Percentiles rank a stretch among this genome's conserved stretches.
Evolutionary conservation across 1,140 invertebrate species (phyloP).

Genomic region (Drosophila suzukii): DNA sequence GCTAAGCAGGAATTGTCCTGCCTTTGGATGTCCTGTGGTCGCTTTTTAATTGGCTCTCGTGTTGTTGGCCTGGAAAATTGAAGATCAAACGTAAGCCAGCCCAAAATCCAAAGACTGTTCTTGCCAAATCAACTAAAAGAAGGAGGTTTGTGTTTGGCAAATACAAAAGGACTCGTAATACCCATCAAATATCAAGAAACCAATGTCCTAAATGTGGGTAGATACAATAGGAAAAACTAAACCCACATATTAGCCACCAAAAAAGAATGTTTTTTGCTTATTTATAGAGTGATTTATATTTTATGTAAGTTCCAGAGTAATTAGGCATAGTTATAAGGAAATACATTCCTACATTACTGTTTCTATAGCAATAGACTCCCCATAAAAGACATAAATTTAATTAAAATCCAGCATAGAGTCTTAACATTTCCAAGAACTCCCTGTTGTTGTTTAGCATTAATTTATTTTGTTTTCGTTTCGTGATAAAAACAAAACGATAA

Average conservation of each 20-base stretch:
- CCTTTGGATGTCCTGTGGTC: constrained; percentile 48
- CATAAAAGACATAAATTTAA: constrained; percentile 28
- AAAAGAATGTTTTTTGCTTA: neutral
- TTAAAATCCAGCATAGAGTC: constrained; percentile 16
- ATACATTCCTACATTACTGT: neutral
- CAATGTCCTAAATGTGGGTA: neutral
- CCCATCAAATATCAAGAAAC: neutral
- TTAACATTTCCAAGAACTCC: constrained; percentile 1
- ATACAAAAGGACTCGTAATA: constrained; percentile 6
- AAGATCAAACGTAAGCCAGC: constrained; percentile 59
- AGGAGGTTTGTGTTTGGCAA: neutral
- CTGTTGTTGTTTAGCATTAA: constrained; percentile 23
- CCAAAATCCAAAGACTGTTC: constrained; percentile 9
- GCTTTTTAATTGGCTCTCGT: constrained; percentile 74
- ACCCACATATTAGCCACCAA: neutral
- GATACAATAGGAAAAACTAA: neutral
- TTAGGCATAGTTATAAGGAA: too few species aligned
- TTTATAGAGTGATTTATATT: too few species aligned
- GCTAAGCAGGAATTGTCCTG: constrained; percentile 55
- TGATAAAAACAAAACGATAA: constrained; percentile 33
- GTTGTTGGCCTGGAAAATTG: constrained; percentile 54
- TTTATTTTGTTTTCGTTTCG: constrained; percentile 18
- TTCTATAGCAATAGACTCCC: neutral
- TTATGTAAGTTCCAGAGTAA: too few species aligned
- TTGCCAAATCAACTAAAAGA: neutral